Base-by-base conservation (phyloP, 2,113 vertebrate species). In the Dasyurus viverrinus region DNA sequence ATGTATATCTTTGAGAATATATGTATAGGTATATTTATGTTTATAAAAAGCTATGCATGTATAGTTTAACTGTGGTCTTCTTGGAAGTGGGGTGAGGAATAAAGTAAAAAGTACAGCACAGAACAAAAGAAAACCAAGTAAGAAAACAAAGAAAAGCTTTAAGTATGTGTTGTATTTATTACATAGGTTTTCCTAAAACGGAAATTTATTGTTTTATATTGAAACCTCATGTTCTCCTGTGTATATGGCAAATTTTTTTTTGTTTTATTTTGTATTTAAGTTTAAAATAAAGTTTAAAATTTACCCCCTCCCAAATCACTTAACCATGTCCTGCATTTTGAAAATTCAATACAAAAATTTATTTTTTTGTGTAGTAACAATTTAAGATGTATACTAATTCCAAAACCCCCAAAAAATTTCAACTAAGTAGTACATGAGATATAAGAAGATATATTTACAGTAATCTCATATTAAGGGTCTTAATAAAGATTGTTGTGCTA, bases 371-470 rank as follows among this genome's bases (percentile, higher is more conserved):
- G 11, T 11, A 95, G 47, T 90, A 91, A 53, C 53, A 96, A 93
- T 54, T 19, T 90, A 91, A 94, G 30, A 91, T 54, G 36, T 93
- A 93, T 52, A 94, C 24, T 36, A 68, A n/a, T 16, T 76, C 68
- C 36, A 19, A n/a, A n/a, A 76, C 47, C 19, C 19, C 36, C 2
- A 19, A 76, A n/a, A n/a, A 60, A 27, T 94, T 90, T 93, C 92
- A 16, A 8, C 47, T 47, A 92, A 54, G 30, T 93, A 54, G 36
- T 19, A 89, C 16, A 91, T 96, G 47, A 94, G 54, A 30, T 24
- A 96, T 42, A 92, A 90, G 52, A 14, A 52, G 95, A 42, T 42
- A 90, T n/a, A 92, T 97, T 91, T 76, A 50, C 54, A 89, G 30
- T 26, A 55, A 47, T 94, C 96, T n/a, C n/a, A 23, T 46, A 93